Conservation (phyloP, 2,113 vertebrate genomes). For the Trochalopteron elliotii region DNA sequence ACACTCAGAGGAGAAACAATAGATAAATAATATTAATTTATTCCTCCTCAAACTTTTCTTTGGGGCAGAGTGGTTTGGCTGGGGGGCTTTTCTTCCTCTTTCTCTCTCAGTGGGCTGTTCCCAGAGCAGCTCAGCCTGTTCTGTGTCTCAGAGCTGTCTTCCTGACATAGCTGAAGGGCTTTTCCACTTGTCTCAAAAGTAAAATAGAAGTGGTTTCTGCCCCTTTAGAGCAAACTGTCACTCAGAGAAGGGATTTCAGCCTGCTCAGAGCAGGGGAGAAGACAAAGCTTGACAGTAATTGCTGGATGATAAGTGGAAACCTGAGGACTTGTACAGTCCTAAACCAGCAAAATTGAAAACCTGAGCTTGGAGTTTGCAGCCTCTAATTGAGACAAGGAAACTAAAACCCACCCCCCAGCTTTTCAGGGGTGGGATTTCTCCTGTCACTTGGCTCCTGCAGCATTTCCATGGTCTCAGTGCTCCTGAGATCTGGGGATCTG, state of each 20-base stretch:
- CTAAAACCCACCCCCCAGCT: background rate
- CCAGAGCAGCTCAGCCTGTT: background rate
- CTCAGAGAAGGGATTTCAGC: background rate
- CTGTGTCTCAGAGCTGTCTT: fast-evolving
- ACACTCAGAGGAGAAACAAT: fast-evolving
- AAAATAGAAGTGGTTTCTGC: background rate
- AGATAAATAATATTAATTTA: background rate
- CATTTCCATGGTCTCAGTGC: fast-evolving
- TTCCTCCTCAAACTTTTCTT: fast-evolving
- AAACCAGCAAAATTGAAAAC: background rate
- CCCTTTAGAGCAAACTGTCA: background rate
- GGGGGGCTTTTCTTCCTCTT: background rate
- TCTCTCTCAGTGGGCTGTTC: background rate
- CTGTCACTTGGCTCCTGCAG: background rate
- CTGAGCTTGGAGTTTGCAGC: background rate
- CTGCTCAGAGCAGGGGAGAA: background rate
- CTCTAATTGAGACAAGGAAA: background rate
- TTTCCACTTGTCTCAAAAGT: background rate
- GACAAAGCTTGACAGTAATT: background rate
- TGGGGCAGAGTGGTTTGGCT: too few species aligned
- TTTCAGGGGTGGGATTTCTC: background rate
- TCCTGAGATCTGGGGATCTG: background rate
- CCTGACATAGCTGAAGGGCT: background rate
- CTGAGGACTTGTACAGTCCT: background rate
- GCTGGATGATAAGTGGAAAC: background rate